These are phyloP conservation scores for Malacoctenus gilli DNA, from an alignment of 2,797 vertebrate genomes.

Conservation along the genomic window DNA sequence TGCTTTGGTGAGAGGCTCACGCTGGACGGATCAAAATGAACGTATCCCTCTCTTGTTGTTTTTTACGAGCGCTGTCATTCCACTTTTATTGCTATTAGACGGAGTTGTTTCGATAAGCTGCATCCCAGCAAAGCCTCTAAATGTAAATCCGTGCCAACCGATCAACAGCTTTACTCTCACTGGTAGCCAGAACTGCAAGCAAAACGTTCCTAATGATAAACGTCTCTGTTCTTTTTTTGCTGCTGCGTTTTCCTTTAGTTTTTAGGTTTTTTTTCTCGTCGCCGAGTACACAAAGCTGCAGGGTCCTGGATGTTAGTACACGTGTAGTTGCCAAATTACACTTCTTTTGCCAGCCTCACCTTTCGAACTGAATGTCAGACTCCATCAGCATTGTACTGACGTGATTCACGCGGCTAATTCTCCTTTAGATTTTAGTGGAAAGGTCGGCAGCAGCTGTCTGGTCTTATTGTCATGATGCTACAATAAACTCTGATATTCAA, in stretches of 20 bases:
- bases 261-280: constrained; percentile 14
- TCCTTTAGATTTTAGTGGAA: constrained; percentile 38
- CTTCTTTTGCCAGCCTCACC: constrained; percentile 40
- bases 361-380: constrained; percentile 39
- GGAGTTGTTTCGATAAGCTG: too few relatives aligned
- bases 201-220: constrained; percentile 47
- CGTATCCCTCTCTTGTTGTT: constrained; percentile 52
- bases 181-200: constrained; percentile 62
- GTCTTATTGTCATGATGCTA: constrained; percentile 55
- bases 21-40: constrained; percentile 49
- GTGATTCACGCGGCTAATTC: constrained; percentile 41
- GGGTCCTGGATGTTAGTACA: constrained; percentile 66
- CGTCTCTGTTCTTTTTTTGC: constrained; percentile 47
- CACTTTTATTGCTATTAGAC: constrained; percentile 20
- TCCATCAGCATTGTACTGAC: constrained; percentile 37
- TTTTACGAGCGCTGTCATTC: constrained; percentile 31
- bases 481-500: constrained; percentile 66
- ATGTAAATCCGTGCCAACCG: constrained; percentile 48
- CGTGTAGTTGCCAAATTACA: constrained; percentile 76
- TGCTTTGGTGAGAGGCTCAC: constrained; percentile 62
- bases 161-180: constrained; percentile 57
- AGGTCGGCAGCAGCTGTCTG: constrained; percentile 34
- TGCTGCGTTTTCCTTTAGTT: constrained; percentile 2
- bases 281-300: constrained; percentile 45
- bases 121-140: constrained; percentile 30